Base-by-base conservation (phyloP, 1,140 invertebrate species). In the Aleiodes sp. region DNA sequence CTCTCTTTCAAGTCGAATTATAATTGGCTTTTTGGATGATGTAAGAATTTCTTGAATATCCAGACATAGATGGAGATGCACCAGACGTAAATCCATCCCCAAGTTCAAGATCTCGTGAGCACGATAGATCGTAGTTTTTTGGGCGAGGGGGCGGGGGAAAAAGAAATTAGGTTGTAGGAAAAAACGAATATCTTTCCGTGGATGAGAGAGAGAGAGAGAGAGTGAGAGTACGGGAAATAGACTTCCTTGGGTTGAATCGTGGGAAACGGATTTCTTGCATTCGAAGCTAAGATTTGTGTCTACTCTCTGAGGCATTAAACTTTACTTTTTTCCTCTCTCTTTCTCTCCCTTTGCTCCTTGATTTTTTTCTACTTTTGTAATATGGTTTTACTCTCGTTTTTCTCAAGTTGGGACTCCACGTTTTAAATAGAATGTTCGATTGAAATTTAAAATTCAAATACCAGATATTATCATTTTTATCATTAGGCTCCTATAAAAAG, bases 41-140 rank as follows among this genome's bases (percentile, higher is more conserved):
- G 46, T 52, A 52, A 52, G 16, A 52, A 52, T 24, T 21, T 52
- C 46, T 8, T 24, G 46, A 52, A 52, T 24, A 52, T 52, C 46
- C 21, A 24, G 46, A 52, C 46, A 21, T 52, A 21, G 46, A 52
- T 65, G 63, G 63, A 65, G 43, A 43, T 65, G 12, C 26, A 29
- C 63, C 63, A 52, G 63, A 65, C 63, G 63, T 56, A 56, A 65
- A 65, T 65, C 43, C 43, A 65, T 65, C 28, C 62, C 46, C 56
- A 59, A 65, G 43, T 39, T 64, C 35, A 41, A 41, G 62, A 26
- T 64, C 37, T 39, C 16, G n/a, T 29, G 62, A 29, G 28, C 21
- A 28, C 37, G n/a, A 39, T 64, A 64, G 35, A 64, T 64, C 39
- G 37, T 24, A 41, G 37, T 33, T n/a, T n/a, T n/a, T n/a, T n/a